Evolutionary conservation across 2,797 vertebrate species (phyloP).

Genomic region (Esox lucius): DNA sequence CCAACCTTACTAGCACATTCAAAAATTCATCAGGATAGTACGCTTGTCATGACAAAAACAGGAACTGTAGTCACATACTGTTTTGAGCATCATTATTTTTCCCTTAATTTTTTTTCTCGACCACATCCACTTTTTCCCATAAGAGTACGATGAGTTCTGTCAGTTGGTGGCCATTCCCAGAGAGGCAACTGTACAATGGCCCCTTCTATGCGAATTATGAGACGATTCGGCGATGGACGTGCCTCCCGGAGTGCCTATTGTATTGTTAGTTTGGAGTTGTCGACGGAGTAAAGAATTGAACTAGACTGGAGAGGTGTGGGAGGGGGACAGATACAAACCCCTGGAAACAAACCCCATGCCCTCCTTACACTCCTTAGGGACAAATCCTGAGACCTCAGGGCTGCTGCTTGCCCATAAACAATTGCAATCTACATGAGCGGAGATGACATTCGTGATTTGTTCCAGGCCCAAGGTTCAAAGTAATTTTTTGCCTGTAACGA

Average conservation of each 20-base stretch:
- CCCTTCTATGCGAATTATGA: constrained; percentile 12
- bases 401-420: constrained; percentile 11
- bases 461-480: not conserved
- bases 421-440: constrained; percentile 13
- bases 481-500: not conserved
- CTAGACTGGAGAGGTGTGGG: constrained; percentile 9
- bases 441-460: constrained; percentile 16
- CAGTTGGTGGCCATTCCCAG: constrained; percentile 11
- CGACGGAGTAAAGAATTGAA: not conserved
- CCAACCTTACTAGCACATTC: not conserved
- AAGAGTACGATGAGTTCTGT: not conserved
- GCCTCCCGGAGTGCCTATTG: constrained; percentile 4
- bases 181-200: constrained; percentile 14
- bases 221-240: not conserved
- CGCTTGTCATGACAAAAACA: not conserved
- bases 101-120: not conserved
- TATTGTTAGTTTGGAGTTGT: constrained; percentile 8
- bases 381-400: constrained; percentile 1
- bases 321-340: not conserved
- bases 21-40: not conserved
- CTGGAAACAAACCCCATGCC: not conserved
- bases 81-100: not conserved
- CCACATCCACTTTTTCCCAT: not conserved
- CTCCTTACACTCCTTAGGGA: not conserved
- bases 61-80: not conserved